Evolutionary conservation across 2,888 invertebrate species (phyloP), one percentile per base, ranked within the genome.

Genomic region (Strigamia crassipes): DNA sequence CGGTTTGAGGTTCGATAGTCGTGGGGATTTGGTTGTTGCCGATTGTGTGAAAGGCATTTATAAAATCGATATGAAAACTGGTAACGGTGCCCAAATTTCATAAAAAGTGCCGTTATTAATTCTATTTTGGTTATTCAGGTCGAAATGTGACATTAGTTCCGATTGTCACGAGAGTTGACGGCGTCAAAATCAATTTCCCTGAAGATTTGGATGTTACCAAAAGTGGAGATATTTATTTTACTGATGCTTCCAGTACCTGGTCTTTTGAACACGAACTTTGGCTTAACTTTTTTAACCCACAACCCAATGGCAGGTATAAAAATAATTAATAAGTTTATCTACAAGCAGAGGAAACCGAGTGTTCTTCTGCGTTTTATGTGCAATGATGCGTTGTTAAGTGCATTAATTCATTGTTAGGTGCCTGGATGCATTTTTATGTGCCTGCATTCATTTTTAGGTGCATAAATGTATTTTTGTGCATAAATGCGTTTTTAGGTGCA

Each of bases 11-110:
- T 79, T 79, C 23, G 79, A 79, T 41, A 23, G 15, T 42, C 41
- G 41, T 18, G 79, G 79, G 46, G 23, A 41, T 41, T 42, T 79
- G 42, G 79, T 79, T 0, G 79, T 79, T 13, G 79, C 79, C n/a
- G 79, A 79, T 41, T 15, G 79, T 21, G 79, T 42, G 12, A 79
- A 79, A 42, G 79, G 79, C 9, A 9, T 79, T 15, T 79, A 79
- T 79, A 79, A 79, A 79, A 42, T 79, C 41, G 38, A 79, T 42
- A 41, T 79, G 4, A 42, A 38, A 41, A 79, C 79, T 15, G 79
- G 79, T 79, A 23, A 3, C 34, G 34, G 34, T 34, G 34, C 34
- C 34, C 3, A 34, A 34, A 34, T n/a, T n/a, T 23, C n/a, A n/a
- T 18, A 18, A 15, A n/a, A 12, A 1, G 9, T 61, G 23, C 18